phyloP scores from a whole-genome alignment of 2,888 invertebrate genomes.

The Steinernema carpocapsae region DNA sequence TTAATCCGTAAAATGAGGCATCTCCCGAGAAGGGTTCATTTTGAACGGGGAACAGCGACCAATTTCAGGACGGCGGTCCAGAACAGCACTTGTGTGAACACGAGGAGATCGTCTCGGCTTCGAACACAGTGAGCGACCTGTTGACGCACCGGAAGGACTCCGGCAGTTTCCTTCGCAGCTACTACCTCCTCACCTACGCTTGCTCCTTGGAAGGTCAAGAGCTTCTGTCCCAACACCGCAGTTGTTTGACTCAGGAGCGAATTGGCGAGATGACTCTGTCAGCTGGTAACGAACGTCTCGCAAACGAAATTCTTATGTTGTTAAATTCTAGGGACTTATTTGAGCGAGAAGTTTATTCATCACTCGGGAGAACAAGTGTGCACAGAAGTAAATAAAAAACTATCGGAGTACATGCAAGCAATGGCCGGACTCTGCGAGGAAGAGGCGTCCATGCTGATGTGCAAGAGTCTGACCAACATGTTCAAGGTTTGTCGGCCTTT shows the following conservation, averaged over 20 bases:
- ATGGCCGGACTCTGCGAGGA: conserved; percentile 63
- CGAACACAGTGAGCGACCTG: conserved; percentile 63
- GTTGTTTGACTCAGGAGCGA: conserved; percentile 62
- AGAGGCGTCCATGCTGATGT: conserved; percentile 66
- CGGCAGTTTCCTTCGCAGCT: conserved; percentile 67
- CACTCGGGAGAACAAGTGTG: conserved; percentile 63
- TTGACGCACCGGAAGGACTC: conserved; percentile 66
- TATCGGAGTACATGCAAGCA: conserved; percentile 64
- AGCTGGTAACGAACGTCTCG: conserved; percentile 48
- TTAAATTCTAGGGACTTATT: conserved; percentile 57
- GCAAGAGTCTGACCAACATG: conserved; percentile 63
- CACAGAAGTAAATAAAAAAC: conserved; percentile 58
- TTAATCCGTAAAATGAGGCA: conserved; percentile 24
- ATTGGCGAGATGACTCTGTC: conserved; percentile 68
- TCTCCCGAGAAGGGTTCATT: not conserved
- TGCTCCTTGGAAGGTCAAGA: conserved; percentile 67
- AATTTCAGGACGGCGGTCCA: conserved; percentile 63
- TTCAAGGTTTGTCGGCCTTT: conserved; percentile 54
- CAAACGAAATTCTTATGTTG: not conserved
- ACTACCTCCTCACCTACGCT: conserved; percentile 66
- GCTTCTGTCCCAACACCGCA: conserved; percentile 61
- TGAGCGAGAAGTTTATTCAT: conserved; percentile 67
- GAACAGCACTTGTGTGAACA: conserved; percentile 62
- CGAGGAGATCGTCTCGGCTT: conserved; percentile 63
- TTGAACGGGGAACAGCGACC: not conserved